phyloP scores from a whole-genome alignment of 2,797 vertebrate species.

The Thaleichthys pacificus region DNA sequence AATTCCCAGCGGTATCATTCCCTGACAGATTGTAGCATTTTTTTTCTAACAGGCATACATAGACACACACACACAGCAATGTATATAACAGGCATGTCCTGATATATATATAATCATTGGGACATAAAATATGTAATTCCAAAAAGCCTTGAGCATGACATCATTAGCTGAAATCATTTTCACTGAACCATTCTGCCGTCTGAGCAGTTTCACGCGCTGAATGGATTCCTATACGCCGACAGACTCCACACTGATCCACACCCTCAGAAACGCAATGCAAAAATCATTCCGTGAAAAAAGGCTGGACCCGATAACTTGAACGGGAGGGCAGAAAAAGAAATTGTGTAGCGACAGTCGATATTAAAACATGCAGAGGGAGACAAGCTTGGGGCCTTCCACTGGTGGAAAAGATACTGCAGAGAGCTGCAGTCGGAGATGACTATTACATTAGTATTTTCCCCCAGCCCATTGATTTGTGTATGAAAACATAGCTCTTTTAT shows the following conservation, averaged over 20 bases:
- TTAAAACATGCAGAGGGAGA: constrained; percentile 89
- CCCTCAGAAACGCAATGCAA: constrained; percentile 31
- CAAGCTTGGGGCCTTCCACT: constrained; percentile 88
- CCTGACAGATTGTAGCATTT: neutral
- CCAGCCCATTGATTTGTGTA: constrained; percentile 90
- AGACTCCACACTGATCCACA: constrained; percentile 11
- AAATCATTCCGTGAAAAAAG: constrained; percentile 38
- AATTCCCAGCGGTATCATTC: neutral
- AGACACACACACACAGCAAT: constrained; percentile 6
- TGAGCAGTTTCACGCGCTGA: constrained; percentile 21
- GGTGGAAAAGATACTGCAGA: constrained; percentile 89
- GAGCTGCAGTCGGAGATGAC: constrained; percentile 88
- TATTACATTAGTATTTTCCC: constrained; percentile 81
- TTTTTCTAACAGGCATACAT: constrained; percentile 1
- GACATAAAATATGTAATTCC: too few relatives aligned
- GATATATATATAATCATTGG: too few relatives aligned
- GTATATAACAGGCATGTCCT: neutral
- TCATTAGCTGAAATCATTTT: neutral
- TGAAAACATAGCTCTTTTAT: constrained; percentile 95
- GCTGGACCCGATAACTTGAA: constrained; percentile 69
- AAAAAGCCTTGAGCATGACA: constrained; percentile 6
- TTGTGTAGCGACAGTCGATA: constrained; percentile 90
- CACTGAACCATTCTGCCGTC: constrained; percentile 16
- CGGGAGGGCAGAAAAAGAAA: constrained; percentile 54
- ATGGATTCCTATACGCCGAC: neutral